Evolutionary conservation across 1,140 invertebrate genomes (phyloP), one percentile per base, ranked within the genome.

Genomic region (Bombus haemorrhoidalis): DNA sequence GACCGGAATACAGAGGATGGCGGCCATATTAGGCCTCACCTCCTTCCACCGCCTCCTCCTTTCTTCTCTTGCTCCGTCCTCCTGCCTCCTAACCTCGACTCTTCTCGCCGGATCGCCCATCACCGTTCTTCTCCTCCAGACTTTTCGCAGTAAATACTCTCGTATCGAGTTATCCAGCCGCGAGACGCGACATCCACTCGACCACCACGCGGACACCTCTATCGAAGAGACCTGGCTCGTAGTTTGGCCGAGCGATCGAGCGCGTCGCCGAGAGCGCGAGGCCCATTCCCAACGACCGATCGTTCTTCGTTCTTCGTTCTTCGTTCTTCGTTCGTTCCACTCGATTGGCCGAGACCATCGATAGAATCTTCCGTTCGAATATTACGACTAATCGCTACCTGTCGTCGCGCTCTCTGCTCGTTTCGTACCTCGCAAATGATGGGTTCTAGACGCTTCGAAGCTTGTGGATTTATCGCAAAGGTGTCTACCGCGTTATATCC

Each of bases 1-100:
- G 94, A 94, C 92, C 92, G 88, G 94, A 95, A 95, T 95, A 94
- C 94, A 92, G 91, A 95, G 93, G 92, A 94, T 93, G 94, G 94
- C 94, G 86, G 94, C 94, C 94, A 95, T 95, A 92, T 95, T 95
- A 89, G 85, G 79, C 86, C 84, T 89, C 77, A 81, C 85, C 79
- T 85, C 80, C 79, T 64, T 82, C 68, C 73, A 66, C 18, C 83
- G 83, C 74, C 83, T 68, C n/a, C 69, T 39, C 76, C 76, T 74
- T 83, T 75, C 68, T 76, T 75, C 43, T 86, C 28, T 62, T 25
- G 53, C 34, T 64, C 59, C 85, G 64, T 81, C 73, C 72, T 87
- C 72, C 62, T 59, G 62, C 39, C 80, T 89, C 68, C 68, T 34
- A n/a, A 68, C 72, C n/a, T 18, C 62, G n/a, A 8, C n/a, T 59